Evolutionary conservation across 1,140 invertebrate species (phyloP).

Genomic region (Paralvinella palmiformis): DNA sequence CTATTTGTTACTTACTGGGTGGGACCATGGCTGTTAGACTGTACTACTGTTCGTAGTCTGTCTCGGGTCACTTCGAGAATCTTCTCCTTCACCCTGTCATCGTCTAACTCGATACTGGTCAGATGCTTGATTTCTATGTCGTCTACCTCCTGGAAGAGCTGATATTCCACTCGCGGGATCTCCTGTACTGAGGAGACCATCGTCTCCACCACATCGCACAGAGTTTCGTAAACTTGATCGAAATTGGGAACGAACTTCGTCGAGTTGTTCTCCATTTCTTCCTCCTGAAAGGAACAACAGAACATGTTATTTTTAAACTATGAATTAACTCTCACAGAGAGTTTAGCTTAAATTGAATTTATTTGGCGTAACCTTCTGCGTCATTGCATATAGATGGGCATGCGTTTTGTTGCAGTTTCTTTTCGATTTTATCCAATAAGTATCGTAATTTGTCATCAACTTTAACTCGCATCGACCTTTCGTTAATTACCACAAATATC

Average conservation of each 20-base stretch:
- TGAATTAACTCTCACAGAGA: too few species aligned
- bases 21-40: constrained; percentile 62
- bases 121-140: constrained; percentile 30
- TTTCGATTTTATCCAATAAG: too few species aligned
- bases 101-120: constrained; percentile 14
- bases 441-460: too few species aligned
- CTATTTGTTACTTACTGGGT: constrained; percentile 35
- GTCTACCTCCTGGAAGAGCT: constrained; percentile 33
- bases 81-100: constrained; percentile 43
- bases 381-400: too few species aligned
- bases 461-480: too few species aligned
- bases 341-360: too few species aligned
- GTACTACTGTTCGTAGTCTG: constrained; percentile 54
- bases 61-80: constrained; percentile 38
- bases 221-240: constrained; percentile 37
- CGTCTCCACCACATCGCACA: constrained; percentile 42
- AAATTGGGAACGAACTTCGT: constrained; percentile 42
- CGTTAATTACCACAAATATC: constrained; percentile 42
- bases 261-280: constrained; percentile 30
- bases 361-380: too few species aligned
- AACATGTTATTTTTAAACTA: too few species aligned
- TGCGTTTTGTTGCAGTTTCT: too few species aligned
- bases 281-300: constrained; percentile 26
- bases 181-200: constrained; percentile 39
- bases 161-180: constrained; percentile 41